Evolutionary conservation across 1,140 invertebrate genomes (phyloP).

Genomic region (Conus ventricosus): DNA sequence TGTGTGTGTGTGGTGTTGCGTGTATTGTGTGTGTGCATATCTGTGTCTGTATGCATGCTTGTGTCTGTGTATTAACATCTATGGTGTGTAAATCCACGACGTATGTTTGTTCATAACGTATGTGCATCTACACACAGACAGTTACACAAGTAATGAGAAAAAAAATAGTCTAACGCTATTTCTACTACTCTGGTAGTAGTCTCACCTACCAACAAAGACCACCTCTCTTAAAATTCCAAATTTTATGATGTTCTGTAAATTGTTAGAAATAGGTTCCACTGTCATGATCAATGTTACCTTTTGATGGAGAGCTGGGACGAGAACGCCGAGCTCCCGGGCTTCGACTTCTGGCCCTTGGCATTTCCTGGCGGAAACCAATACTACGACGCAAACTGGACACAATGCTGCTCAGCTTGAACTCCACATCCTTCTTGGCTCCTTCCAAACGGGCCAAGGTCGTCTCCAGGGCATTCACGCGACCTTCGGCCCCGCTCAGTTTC

Average conservation of each 20-base stretch:
- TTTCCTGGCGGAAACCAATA: constrained; percentile 82
- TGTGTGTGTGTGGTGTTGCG: background rate
- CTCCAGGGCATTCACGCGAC: constrained; percentile 87
- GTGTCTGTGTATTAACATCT: background rate
- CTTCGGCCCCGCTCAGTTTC: constrained; percentile 86
- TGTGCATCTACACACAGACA: too few species aligned
- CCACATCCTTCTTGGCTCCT: constrained; percentile 85
- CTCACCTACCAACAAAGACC: too few species aligned
- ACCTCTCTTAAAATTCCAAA: too few species aligned
- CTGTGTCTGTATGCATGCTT: background rate
- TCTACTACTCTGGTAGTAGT: too few species aligned
- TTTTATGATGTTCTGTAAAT: too few species aligned
- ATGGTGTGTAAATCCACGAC: too few species aligned
- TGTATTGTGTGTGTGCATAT: background rate
- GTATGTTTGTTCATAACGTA: too few species aligned
- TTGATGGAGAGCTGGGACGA: constrained; percentile 71
- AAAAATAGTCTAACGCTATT: too few species aligned
- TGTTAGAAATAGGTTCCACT: too few species aligned
- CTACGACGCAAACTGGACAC: constrained; percentile 87
- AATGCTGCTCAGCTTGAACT: constrained; percentile 88
- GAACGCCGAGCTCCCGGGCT: constrained; percentile 68
- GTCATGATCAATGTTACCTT: constrained; percentile 58
- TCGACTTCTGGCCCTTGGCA: constrained; percentile 66
- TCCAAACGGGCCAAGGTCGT: constrained; percentile 86
- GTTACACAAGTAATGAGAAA: too few species aligned